Evolutionary conservation across 2,113 vertebrate species (phyloP), one percentile per base, ranked within the genome.

Genomic region (Cyanoderma ruficeps): DNA sequence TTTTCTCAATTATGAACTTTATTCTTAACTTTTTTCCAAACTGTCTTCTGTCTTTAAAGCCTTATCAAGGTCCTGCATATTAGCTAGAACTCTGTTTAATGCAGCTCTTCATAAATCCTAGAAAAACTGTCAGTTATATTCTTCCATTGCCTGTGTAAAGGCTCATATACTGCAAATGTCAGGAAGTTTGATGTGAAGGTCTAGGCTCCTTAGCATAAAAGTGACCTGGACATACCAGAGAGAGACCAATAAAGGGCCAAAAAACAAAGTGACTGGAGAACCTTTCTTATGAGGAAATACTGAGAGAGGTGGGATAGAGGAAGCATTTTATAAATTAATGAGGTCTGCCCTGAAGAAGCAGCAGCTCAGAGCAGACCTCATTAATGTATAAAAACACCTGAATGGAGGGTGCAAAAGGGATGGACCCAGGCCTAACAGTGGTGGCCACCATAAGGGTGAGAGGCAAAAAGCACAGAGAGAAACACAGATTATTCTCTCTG

Each of bases 141-240:
- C 18, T 65, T 64, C 28, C 11, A 4, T 3, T 70, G 21, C 30
- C 14, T 55, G 3, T n/a, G 7, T 30, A 33, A 93, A 87, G 55
- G 24, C 4, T 60, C 10, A 6, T 5, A 16, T 11, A 23, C 6
- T 35, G 4, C 4, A 83, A 16, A 3, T 15, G 9, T 52, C 11
- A 33, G 21, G 13, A 75, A 60, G 4, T 46, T 56, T 88, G 31
- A 1, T 7, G 1, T 22, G 7, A 31, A 27, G 9, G 35, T 67
- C 39, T 30, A 20, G n/a, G 9, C 2, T 67, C 7, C 42, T 76
- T 13, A 63, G 31, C 28, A 46, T 8, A 27, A 52, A 37, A n/a
- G 4, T 7, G 1, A 20, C 10, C 4, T 31, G 6, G 10, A 15
- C 7, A 13, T 33, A 22, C 18, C 4, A 3, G 22, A 85, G 13